phyloP scores from a whole-genome alignment of 2,888 invertebrate genomes.

The Oxycera nigricornis region DNA sequence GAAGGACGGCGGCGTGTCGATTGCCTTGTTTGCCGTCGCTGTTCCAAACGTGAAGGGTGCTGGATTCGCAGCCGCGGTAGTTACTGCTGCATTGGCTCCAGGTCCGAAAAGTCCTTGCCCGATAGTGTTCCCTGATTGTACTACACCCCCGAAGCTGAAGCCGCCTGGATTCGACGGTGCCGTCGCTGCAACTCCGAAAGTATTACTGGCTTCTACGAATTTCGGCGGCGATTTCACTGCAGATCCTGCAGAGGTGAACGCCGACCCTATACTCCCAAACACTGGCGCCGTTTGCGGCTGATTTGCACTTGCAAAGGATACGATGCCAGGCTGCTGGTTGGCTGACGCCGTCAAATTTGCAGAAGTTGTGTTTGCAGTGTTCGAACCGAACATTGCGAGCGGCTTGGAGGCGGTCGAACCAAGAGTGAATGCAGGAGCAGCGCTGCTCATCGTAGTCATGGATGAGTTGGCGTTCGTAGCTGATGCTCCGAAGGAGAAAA shows the following conservation, averaged over 20 bases:
- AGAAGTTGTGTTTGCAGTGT: background rate
- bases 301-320: conserved; percentile 27
- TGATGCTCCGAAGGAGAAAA: conserved; percentile 35
- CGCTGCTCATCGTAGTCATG: conserved; percentile 1
- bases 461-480: conserved; percentile 3
- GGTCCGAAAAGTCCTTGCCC: conserved; percentile 1
- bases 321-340: background rate
- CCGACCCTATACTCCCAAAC: background rate
- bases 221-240: background rate
- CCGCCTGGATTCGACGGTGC: background rate
- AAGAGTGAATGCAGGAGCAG: background rate
- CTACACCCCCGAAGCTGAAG: background rate
- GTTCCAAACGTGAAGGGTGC: conserved; percentile 17
- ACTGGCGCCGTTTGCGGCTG: background rate
- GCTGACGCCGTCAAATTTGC: background rate
- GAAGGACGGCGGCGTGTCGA: background rate
- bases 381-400: conserved; percentile 1
- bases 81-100: background rate
- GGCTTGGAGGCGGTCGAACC: conserved; percentile 11
- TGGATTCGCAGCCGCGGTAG: background rate
- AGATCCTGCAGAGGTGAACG: background rate
- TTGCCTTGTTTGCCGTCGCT: conserved; percentile 16
- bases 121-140: background rate
- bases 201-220: background rate
- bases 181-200: background rate